phyloP scores from a whole-genome alignment of 2,888 invertebrate species.

The Meta bourneti region DNA sequence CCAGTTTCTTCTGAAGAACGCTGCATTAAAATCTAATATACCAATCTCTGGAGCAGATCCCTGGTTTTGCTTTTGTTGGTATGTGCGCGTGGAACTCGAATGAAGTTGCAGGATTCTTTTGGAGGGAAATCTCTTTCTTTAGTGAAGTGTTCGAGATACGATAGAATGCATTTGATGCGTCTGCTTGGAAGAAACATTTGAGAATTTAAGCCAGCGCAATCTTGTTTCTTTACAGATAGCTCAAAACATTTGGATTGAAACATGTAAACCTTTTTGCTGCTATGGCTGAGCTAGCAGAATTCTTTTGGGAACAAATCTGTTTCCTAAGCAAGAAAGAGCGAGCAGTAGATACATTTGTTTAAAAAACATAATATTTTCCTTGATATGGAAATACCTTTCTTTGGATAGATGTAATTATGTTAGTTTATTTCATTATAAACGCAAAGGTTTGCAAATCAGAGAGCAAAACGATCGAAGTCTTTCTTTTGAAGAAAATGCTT shows the following conservation, averaged over 20 bases:
- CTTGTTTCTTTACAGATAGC: neutral
- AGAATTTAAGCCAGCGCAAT: neutral
- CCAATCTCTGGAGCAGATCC: neutral
- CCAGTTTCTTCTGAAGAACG: neutral
- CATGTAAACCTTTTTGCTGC: neutral
- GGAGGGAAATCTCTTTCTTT: neutral
- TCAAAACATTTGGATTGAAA: neutral
- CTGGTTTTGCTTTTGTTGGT: neutral
- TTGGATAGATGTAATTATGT: neutral
- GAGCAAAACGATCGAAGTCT: too few relatives aligned
- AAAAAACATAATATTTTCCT: neutral
- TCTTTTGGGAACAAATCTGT: neutral
- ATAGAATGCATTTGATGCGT: neutral
- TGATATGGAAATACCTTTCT: neutral
- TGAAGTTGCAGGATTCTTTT: neutral
- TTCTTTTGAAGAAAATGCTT: too few relatives aligned
- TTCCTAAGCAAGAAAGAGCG: neutral
- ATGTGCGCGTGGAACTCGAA: neutral
- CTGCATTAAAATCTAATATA: conserved; percentile 19
- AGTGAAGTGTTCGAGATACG: neutral
- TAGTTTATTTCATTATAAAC: neutral
- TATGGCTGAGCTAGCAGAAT: neutral
- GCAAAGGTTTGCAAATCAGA: neutral
- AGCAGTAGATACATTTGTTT: neutral
- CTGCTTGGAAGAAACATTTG: neutral